Percentiles rank a stretch among this genome's conserved stretches.
Conservation (phyloP, 2,888 invertebrate species). For the Baccha elongata region DNA sequence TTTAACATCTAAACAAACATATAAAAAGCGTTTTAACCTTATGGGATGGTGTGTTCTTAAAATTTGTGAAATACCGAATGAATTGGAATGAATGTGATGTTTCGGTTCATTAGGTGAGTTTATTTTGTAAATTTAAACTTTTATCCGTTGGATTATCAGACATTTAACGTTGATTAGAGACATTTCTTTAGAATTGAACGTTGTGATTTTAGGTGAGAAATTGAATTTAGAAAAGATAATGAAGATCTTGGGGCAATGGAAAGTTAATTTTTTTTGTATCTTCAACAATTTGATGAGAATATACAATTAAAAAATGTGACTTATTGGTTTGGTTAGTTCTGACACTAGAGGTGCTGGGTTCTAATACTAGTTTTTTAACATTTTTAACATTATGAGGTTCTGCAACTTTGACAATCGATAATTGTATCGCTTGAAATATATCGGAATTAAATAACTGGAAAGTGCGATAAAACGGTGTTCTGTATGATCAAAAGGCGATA, state of each 20-base stretch:
- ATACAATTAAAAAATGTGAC: no score
- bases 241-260: not conserved
- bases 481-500: no score
- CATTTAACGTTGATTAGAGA: slow-evolving; percentile 34
- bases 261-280: no score
- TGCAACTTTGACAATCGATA: no score
- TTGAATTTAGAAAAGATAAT: not conserved
- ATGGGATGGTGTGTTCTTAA: slow-evolving; percentile 14
- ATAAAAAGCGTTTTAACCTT: slow-evolving; percentile 22
- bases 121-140: slow-evolving; percentile 39
- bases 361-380: no score
- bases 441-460: no score
- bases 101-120: slow-evolving; percentile 34
- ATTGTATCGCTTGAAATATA: no score
- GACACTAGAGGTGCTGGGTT: no score
- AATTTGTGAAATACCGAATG: slow-evolving; percentile 21
- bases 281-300: no score
- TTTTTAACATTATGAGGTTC: no score
- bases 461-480: no score
- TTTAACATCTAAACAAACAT: not conserved
- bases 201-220: not conserved
- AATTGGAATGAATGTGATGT: slow-evolving; percentile 20
- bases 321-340: no score
- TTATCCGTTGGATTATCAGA: slow-evolving; percentile 31
- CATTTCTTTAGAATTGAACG: not conserved